These are phyloP conservation scores for Synergus laeviventris DNA, from an alignment of 2,888 invertebrate genomes.

Conservation along the genomic window DNA sequence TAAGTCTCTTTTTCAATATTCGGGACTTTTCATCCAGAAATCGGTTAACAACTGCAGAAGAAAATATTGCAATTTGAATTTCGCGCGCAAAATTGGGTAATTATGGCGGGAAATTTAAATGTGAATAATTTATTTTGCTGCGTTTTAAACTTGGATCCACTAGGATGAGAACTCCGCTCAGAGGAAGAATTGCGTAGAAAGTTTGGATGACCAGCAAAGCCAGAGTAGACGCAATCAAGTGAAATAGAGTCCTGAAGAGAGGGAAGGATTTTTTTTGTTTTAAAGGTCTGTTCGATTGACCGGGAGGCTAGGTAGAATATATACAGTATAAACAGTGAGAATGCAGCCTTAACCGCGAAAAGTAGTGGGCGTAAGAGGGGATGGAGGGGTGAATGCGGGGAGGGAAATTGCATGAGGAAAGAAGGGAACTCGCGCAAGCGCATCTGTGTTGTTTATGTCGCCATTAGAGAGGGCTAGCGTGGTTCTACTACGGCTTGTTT, in stretches of 20 bases:
- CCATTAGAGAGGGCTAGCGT: conserved; percentile 58
- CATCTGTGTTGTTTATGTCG: conserved; percentile 71
- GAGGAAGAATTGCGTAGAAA: not conserved
- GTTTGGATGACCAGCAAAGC: not conserved
- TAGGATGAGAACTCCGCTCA: not conserved
- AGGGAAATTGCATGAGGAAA: conserved; percentile 28
- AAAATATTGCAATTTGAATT: not conserved
- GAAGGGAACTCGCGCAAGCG: conserved; percentile 65
- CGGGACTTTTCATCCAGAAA: not conserved
- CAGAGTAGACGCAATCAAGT: not conserved
- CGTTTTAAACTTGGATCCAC: not conserved
- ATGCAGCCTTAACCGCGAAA: conserved; percentile 44
- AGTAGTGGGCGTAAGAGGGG: conserved; percentile 29
- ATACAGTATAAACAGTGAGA: conserved; percentile 1
- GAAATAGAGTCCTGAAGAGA: not conserved
- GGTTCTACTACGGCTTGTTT: conserved; percentile 49
- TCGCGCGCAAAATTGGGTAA: not conserved
- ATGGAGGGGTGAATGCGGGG: conserved; percentile 40
- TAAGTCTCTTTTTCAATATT: not conserved
- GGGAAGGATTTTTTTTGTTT: not conserved
- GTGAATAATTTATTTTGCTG: not conserved
- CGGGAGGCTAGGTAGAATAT: conserved; percentile 8
- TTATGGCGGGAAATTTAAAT: not conserved
- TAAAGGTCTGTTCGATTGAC: not conserved
- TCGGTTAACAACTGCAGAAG: not conserved